Evolutionary conservation across 2,113 vertebrate genomes (phyloP), one percentile per base, ranked within the genome.

Genomic region (Malurus cyaneus): DNA sequence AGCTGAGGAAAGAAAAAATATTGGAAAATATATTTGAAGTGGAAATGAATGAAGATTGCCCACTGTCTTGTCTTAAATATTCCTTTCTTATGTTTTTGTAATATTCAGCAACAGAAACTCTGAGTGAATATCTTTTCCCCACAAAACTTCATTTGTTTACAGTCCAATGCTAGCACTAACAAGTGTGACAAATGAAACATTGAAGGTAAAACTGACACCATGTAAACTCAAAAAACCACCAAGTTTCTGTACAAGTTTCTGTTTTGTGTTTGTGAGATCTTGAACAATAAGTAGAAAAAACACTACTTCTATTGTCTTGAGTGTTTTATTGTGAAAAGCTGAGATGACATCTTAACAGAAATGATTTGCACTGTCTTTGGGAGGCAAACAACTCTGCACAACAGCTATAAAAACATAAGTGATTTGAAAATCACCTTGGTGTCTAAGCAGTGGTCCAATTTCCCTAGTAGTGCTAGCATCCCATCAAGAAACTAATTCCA

Each of bases 101-200:
- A 50, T 93, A 89, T 96, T 96, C 91, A 97, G 53, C 77, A 91
- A 42, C 0, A 52, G 86, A 96, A 95, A 95, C 93, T 95, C 82
- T 88, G 78, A 94, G 87, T 19, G 91, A 96, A 94, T 80, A 56
- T 96, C 96, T 97, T 94, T 94, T 96, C 76, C 91, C 86, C 74
- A 93, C 61, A 78, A 71, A 94, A 88, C 86, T 92, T 91, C 80
- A 76, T 97, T 96, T 95, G 70, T 96, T 94, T 91, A 80, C n/a
- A 53, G 79, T 92, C 82, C 79, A 92, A 36, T 34, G 25, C 47
- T 92, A 64, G 60, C 6, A 18, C 76, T 83, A 66, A 77, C n/a
- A 81, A 93, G 62, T 14, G 5, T 24, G 80, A 93, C 93, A 96
- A 93, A 78, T 57, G 86, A 95, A 96, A 95, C 86, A 86, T 0